Percentiles rank a stretch among this genome's conserved stretches.
Evolutionary conservation across 1,140 invertebrate species (phyloP).

Genomic region (Trinorchestia longiramus): DNA sequence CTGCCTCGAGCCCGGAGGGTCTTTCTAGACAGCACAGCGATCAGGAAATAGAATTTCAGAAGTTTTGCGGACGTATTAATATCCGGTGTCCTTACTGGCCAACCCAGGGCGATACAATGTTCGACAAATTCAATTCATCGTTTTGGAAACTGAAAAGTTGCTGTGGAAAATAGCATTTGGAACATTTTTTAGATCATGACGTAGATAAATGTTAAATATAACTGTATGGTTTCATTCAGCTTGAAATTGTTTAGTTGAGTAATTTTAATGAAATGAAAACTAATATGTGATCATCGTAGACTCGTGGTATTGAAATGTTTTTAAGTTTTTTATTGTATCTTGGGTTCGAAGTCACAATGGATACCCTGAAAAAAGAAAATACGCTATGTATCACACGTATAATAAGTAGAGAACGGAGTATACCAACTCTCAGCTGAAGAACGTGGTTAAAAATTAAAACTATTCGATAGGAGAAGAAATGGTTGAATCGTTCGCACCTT

Average conservation of each 20-base stretch:
- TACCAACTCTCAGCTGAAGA: neutral
- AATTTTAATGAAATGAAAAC: neutral
- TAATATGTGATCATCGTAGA: neutral
- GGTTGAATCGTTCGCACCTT: neutral
- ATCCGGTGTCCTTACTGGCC: neutral
- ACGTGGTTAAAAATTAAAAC: neutral
- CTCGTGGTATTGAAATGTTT: neutral
- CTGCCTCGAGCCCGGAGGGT: neutral
- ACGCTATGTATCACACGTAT: neutral
- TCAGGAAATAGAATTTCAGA: neutral
- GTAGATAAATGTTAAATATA: no score
- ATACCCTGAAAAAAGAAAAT: neutral
- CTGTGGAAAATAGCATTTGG: no score
- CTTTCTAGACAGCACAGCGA: neutral
- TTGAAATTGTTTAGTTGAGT: no score
- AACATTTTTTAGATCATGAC: no score
- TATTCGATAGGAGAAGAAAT: neutral
- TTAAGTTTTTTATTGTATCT: neutral
- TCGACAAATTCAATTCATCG: neutral
- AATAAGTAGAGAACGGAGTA: neutral
- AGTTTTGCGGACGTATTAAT: neutral
- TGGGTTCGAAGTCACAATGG: neutral
- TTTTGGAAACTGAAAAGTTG: neutral
- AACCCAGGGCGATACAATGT: neutral
- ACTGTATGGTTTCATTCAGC: neutral